Conservation (phyloP, 2,888 invertebrate species). For the Litoditis marina region DNA sequence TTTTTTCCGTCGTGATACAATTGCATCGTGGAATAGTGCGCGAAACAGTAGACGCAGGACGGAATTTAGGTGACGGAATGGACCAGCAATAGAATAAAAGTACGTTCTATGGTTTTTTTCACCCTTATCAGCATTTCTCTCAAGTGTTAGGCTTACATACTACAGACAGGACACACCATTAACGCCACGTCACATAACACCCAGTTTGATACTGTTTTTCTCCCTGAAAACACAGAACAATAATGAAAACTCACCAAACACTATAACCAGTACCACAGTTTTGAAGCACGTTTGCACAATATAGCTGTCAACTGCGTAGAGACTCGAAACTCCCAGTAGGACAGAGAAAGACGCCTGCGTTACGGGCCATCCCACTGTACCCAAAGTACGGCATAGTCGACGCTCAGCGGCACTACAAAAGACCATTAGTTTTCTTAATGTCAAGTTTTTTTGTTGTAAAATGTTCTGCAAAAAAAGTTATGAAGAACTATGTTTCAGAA, state of each 20-base stretch:
- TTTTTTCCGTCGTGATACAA: too few species aligned
- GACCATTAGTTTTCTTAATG: not conserved
- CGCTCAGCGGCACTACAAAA: conserved; percentile 8
- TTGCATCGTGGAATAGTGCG: too few species aligned
- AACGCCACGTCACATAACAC: too few species aligned
- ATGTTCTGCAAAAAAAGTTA: too few species aligned
- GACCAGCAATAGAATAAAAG: too few species aligned
- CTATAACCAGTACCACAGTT: conserved; percentile 49
- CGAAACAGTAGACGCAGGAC: too few species aligned
- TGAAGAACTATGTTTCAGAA: too few species aligned
- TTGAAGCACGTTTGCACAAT: conserved; percentile 57
- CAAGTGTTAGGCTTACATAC: too few species aligned
- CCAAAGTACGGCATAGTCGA: conserved; percentile 33
- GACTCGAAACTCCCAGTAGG: conserved; percentile 45
- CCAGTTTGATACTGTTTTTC: not conserved
- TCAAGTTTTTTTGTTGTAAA: not conserved
- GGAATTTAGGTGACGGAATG: too few species aligned
- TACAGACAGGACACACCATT: too few species aligned
- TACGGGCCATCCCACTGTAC: conserved; percentile 54
- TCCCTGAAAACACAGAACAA: not conserved
- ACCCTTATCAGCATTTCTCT: too few species aligned
- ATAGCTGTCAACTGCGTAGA: conserved; percentile 48
- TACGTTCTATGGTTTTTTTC: too few species aligned
- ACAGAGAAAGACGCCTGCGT: conserved; percentile 51
- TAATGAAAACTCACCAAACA: conserved; percentile 36